A percentile compares a stretch with the other conserved stretches of the same genome.
Evolutionary conservation across 2,113 vertebrate species (phyloP).

Genomic region (Craseonycteris thonglongyai): DNA sequence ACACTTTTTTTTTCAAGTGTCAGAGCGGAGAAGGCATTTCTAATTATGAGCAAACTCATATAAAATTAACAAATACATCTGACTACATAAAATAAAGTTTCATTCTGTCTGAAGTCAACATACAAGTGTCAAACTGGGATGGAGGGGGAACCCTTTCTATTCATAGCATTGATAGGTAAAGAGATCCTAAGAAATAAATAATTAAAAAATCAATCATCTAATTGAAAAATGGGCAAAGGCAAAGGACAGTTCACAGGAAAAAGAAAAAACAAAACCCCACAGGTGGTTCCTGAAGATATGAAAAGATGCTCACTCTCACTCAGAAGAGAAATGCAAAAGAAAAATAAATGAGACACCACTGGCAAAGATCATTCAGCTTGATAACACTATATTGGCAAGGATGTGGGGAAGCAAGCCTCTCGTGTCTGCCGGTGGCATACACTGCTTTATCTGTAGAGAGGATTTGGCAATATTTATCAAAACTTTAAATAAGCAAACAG

Average conservation of each 20-base stretch:
- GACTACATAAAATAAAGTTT: not conserved
- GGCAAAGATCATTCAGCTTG: not conserved
- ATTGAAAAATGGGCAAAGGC: not conserved
- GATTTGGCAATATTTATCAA: not conserved
- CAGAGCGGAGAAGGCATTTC: slow-evolving; percentile 3
- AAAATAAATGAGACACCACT: not conserved
- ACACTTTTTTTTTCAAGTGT: not conserved
- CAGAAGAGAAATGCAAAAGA: not conserved
- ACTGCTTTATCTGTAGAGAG: not conserved
- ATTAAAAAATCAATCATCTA: not conserved
- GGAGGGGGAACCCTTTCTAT: not conserved
- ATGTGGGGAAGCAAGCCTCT: not conserved
- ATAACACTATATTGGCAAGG: not conserved
- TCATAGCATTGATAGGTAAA: not conserved
- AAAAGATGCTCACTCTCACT: not conserved
- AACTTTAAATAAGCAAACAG: not conserved
- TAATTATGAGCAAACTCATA: slow-evolving; percentile 34
- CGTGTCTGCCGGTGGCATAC: not conserved
- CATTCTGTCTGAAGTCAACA: slow-evolving; percentile 21
- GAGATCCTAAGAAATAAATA: not conserved
- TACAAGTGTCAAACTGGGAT: not conserved
- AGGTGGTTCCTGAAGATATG: not conserved
- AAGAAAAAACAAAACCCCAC: too few species aligned
- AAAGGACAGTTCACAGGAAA: not conserved
- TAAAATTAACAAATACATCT: not conserved